These are phyloP conservation scores for Girardinus metallicus DNA, from an alignment of 2,797 vertebrate genomes.

Conservation along the genomic window DNA sequence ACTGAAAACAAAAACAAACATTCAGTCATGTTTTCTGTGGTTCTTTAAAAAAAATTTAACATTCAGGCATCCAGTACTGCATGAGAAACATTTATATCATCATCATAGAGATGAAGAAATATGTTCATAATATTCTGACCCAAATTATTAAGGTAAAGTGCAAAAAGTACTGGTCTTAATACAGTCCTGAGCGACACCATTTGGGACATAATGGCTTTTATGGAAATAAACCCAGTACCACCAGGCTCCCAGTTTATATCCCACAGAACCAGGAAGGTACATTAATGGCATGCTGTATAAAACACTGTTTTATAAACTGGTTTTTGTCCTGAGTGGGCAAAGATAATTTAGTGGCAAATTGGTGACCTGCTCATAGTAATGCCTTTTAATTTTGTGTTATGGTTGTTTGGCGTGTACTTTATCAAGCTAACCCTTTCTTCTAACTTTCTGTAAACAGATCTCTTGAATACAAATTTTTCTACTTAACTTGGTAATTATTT, in stretches of 20 bases:
- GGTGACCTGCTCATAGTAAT: not conserved
- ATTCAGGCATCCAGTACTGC: not conserved
- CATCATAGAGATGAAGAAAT: not conserved
- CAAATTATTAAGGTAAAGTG: not conserved
- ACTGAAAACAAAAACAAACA: not conserved
- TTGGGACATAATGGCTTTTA: not conserved
- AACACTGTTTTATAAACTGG: not conserved
- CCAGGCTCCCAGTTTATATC: not conserved
- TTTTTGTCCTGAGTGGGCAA: not conserved
- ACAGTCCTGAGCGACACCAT: not conserved
- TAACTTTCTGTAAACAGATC: not conserved
- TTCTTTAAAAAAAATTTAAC: not conserved
- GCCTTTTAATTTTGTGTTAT: not conserved
- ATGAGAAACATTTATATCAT: not conserved
- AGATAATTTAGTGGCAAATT: not conserved
- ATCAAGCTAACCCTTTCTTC: not conserved
- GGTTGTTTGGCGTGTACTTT: not conserved
- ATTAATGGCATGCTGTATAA: not conserved
- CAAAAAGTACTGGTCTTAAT: not conserved
- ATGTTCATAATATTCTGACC: not conserved
- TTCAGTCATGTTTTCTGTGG: not conserved
- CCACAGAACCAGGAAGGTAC: not conserved
- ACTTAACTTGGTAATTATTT: constrained; percentile 4
- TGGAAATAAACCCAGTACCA: not conserved
- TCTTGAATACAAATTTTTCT: constrained; percentile 8